Percentiles rank a stretch among this genome's conserved stretches.
Conservation (phyloP, 2,797 vertebrate genomes). For the Chelmon rostratus region DNA sequence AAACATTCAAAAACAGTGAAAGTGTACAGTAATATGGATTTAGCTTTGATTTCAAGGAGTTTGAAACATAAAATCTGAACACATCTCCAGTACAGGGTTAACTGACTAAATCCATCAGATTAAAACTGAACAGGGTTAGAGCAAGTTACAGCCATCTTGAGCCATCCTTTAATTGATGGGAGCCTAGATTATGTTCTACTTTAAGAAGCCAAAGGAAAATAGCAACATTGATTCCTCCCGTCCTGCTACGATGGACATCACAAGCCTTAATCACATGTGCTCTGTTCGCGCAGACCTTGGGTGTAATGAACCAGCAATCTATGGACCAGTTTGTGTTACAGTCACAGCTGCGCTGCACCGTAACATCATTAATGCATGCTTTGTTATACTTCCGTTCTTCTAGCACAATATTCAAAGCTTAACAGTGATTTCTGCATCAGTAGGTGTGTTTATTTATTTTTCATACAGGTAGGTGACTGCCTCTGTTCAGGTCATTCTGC, state of each 20-base stretch:
- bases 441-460: neutral
- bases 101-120: constrained; percentile 15
- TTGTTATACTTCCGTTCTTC: neutral
- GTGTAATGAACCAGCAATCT: neutral
- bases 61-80: neutral
- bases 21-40: neutral
- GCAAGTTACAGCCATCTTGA: constrained; percentile 32
- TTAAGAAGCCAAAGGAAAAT: neutral
- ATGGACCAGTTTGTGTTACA: neutral
- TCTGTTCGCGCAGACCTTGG: neutral
- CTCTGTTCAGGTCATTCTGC: neutral
- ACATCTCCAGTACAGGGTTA: constrained; percentile 7
- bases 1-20: neutral
- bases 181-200: constrained; percentile 17
- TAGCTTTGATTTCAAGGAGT: neutral
- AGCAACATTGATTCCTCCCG: neutral
- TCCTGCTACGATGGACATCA: neutral
- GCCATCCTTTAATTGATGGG: constrained; percentile 29
- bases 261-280: constrained; percentile 12
- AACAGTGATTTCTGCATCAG: neutral
- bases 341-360: neutral
- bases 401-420: neutral
- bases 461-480: neutral
- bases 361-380: neutral
- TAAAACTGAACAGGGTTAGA: constrained; percentile 16